Base-by-base conservation (phyloP, 2,797 vertebrate species). In the Sandelia bainsii region DNA sequence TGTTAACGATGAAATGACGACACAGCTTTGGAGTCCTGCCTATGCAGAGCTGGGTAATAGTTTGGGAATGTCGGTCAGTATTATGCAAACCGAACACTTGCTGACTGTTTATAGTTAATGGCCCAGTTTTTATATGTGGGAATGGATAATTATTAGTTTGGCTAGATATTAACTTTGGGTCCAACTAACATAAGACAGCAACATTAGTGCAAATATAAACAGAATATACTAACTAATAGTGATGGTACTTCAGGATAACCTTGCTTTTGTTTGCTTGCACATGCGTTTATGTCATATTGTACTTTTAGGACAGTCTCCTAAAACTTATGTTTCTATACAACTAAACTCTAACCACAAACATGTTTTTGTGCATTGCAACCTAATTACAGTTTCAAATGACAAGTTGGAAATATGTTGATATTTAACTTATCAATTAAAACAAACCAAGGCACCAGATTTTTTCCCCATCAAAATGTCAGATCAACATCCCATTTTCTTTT, bases 1-100 rank as follows among this genome's bases (percentile, higher is more conserved):
- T 64, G 63, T 75, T 80, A 79, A 60, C 62, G 52, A 44, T 34
- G 40, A 84, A 66, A 65, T 32, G 57, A 81, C 32, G 29, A 77
- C 3, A 42, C 66, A 56, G 77, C 73, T 73, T 77, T 70, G 72
- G 81, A 82, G 62, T 70, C 58, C 37, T 44, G 69, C 54, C 72
- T 66, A 45, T 40, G 49, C 16, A 20, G 37, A 5, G 25, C 1
- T n/a, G 45, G 12, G 44, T 10, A 61, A 34, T 22, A 40, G 42
- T 77, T 48, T 6, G 32, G 51, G 50, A 54, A 70, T 22, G 72
- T 72, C 14, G 42, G 63, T 80, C 68, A 72, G 62, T 57, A 62
- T 76, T 34, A 27, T 56, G 67, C 42, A 58, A 53, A 61, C 25
- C 49, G 56, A 56, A 14, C 62, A 66, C 66, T 34, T 59, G 71